Base-by-base conservation (phyloP, 2,797 vertebrate genomes). In the Acanthornis magna region DNA sequence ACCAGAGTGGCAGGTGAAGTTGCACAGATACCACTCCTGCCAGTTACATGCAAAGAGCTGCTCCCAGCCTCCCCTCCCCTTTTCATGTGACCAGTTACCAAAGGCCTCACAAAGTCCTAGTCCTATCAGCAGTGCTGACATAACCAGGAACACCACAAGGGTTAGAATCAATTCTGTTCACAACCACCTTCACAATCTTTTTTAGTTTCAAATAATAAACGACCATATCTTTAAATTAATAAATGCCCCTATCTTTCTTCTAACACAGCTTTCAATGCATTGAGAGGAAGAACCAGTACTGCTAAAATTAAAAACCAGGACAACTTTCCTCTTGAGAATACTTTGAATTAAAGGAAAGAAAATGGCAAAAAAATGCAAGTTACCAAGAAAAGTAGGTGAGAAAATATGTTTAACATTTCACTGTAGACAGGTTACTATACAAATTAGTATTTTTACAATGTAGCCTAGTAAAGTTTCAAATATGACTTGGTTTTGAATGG, bases 91-190 rank as follows among this genome's bases (percentile, higher is more conserved):
- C 27, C 68, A 36, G 7, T 15, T 57, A 86, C 45, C 18, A 13
- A 10, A 85, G 26, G 30, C 21, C 58, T 47, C 36, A 5, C 5
- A 3, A 84, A 16, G 7, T 43, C 51, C 55, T 18, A 38, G 30
- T 34, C 34, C 60, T 54, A 0, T 1, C 32, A 51, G 48, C 0
- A 0, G 51, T 34, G 38, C 17, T 20, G 17, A 34, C 13, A 13
- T 20, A 82, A 79, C 32, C 47, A 36, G 45, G 42, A 91, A 43
- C 3, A 13, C 21, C 36, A 29, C 25, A 58, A 85, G 10, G n/a
- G 32, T 43, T 68, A 77, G 62, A 7, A 18, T 6, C 7, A 62
- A 54, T 57, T 83, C 22, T 47, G 25, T 42, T 85, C 58, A 78
- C 30, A 54, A 62, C 7, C 22, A 47, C 7, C 38, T 85, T 25